Base-by-base conservation (phyloP, 2,113 vertebrate genomes). In the Dinomys branickii region DNA sequence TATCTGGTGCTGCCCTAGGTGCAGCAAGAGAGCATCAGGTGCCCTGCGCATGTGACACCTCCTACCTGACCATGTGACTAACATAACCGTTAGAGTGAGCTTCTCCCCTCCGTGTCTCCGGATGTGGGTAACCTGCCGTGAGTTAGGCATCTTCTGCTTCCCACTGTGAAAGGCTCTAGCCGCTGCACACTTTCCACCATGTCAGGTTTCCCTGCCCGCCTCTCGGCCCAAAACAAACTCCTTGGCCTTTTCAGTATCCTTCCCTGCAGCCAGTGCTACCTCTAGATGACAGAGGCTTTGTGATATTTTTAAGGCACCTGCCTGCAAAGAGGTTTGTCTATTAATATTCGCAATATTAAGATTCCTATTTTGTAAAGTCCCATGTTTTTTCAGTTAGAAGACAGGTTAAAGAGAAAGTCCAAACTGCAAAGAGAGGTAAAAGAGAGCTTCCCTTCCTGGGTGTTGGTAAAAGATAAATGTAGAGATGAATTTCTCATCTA, bases 401-500 rank as follows among this genome's bases (percentile, higher is more conserved):
- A 58, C 85, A 97, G 35, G 85, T 90, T 96, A 77, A 91, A 90
- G 81, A 97, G 73, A 87, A 94, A 94, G 52, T 91, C 84, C 96
- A 92, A 95, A 96, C 3, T 91, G 90, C 94, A 88, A 97, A n/a
- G 82, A 91, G 24, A 85, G 33, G 89, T 90, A 95, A 95, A 95
- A 94, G 65, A 90, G 73, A 95, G 84, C 75, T 92, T 93, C 71
- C 63, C 96, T 96, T 95, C 52, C 93, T 95, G 77, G 94, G 87
- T 90, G 92, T 93, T 96, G n/a, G 86, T 75, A 92, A 91, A 98
- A 97, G 96, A 97, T 95, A 98, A 97, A 98, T 97, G 96, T 96
- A 95, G 96, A 97, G 94, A 97, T 96, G 83, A 96, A 97, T 97
- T 97, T 97, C 88, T 98, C 95, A 94, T 96, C 97, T 98, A 97